Evolutionary conservation across 2,113 vertebrate species (phyloP).

Genomic region (Oxyura jamaicensis): DNA sequence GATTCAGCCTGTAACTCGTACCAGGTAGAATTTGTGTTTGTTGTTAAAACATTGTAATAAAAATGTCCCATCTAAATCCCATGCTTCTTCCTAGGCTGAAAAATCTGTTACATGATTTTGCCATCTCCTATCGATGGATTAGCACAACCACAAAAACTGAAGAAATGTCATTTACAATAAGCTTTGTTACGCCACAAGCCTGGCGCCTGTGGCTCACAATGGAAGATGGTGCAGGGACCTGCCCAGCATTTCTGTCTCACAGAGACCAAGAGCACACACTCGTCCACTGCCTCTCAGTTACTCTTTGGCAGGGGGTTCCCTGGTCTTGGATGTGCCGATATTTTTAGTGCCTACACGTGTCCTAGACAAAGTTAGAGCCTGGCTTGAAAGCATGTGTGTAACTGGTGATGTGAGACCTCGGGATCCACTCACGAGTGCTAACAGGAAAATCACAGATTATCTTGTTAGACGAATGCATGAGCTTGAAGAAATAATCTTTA

Average conservation of each 20-base stretch:
- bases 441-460: not conserved
- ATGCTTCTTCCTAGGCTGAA: not conserved
- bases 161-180: not conserved
- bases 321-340: not conserved
- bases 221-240: not conserved
- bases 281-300: not conserved
- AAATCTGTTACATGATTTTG: not conserved
- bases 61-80: not conserved
- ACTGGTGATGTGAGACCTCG: not conserved
- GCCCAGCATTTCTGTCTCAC: not conserved
- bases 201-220: not conserved
- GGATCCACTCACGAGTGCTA: not conserved
- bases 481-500: slow-evolving; percentile 11
- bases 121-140: not conserved
- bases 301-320: not conserved
- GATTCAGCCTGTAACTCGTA: not conserved
- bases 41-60: not conserved
- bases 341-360: not conserved
- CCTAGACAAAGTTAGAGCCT: not conserved
- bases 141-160: not conserved
- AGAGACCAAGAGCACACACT: not conserved
- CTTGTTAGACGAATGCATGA: not conserved
- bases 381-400: not conserved
- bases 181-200: not conserved
- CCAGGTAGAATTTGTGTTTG: not conserved